Conservation (phyloP, 1,140 invertebrate species). For the Ceratina calcarata region DNA sequence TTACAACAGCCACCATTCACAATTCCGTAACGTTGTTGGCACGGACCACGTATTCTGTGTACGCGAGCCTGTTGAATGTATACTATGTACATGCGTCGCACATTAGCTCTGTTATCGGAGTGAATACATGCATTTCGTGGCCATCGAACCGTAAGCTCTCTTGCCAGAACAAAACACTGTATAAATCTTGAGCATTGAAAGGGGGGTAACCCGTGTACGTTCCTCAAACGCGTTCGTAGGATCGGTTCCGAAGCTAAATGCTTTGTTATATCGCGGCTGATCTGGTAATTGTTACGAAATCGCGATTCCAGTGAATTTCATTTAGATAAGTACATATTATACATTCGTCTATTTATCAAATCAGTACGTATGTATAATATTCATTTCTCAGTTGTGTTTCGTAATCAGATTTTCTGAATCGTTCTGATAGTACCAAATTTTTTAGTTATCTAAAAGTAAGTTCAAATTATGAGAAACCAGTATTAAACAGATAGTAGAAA, state of each 20-base stretch:
- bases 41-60: not conserved
- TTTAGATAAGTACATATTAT: too few species aligned
- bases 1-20: slow-evolving; percentile 43
- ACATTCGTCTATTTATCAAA: too few species aligned
- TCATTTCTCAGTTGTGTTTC: too few species aligned
- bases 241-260: not conserved
- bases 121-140: too few species aligned
- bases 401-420: too few species aligned
- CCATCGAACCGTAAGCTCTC: slow-evolving; percentile 27
- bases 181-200: slow-evolving; percentile 10
- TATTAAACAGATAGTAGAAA: not conserved
- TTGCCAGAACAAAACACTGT: slow-evolving; percentile 24
- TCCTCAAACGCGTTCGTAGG: not conserved
- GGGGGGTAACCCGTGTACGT: not conserved
- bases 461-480: too few species aligned
- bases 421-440: too few species aligned
- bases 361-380: too few species aligned
- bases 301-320: too few species aligned
- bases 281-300: too few species aligned
- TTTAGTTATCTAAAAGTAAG: too few species aligned
- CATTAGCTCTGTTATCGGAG: too few species aligned
- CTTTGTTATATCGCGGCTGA: not conserved
- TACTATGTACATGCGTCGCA: slow-evolving; percentile 11
- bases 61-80: slow-evolving; percentile 1
- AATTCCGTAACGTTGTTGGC: slow-evolving; percentile 28